Conservation (phyloP, 2,113 vertebrate genomes). For the Halichoeres trimaculatus region DNA sequence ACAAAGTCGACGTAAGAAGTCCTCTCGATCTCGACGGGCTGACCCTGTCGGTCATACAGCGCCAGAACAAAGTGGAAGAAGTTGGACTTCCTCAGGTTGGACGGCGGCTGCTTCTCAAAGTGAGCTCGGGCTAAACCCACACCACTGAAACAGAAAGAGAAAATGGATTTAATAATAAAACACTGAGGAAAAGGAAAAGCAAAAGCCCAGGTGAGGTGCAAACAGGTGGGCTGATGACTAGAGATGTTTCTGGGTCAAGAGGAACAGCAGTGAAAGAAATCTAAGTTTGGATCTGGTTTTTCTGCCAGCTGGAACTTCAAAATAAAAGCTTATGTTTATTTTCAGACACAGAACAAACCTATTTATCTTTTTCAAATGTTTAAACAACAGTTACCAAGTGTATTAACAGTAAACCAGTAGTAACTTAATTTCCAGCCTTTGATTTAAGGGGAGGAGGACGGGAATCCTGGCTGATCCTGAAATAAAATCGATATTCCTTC, state of each 20-base stretch:
- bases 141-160: conserved; percentile 81
- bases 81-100: conserved; percentile 97
- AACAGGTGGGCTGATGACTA: no score
- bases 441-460: conserved; percentile 20
- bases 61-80: conserved; percentile 99
- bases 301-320: background rate
- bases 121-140: conserved; percentile 94
- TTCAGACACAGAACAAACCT: no score
- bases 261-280: no score
- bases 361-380: no score
- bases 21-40: conserved; percentile 96
- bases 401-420: background rate
- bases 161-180: background rate
- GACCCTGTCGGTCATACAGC: conserved; percentile 95
- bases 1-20: conserved; percentile 96
- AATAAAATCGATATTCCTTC: conserved; percentile 39
- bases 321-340: background rate
- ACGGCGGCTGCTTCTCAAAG: conserved; percentile 97
- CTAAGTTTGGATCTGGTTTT: background rate
- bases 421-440: background rate
- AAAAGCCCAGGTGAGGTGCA: no score
- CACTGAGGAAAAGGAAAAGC: no score
- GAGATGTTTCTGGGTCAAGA: no score
- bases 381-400: background rate
- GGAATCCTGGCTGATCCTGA: conserved; percentile 34